A percentile compares a stretch with the other conserved stretches of the same genome.
Conservation (phyloP, 2,113 vertebrate species). For the Scophthalmus maximus region DNA sequence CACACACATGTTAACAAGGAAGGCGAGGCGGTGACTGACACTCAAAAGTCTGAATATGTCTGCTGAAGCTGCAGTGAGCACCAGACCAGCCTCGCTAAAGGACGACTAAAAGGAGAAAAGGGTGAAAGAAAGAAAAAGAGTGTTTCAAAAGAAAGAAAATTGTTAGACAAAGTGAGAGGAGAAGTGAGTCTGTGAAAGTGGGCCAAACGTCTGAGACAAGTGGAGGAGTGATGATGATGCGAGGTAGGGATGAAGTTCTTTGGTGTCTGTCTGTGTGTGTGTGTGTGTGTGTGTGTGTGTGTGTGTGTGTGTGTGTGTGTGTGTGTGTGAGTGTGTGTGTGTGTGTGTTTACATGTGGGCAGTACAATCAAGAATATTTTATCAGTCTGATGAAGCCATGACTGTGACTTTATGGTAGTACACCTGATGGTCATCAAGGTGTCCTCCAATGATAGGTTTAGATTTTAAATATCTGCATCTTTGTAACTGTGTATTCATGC, state of each 20-base stretch:
- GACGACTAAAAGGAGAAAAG: conserved; percentile 38
- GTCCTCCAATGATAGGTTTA: neutral
- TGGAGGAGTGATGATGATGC: conserved; percentile 81
- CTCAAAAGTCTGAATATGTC: conserved; percentile 61
- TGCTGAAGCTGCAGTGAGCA: conserved; percentile 57
- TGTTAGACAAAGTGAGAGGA: conserved; percentile 43
- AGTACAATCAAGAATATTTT: conserved; percentile 30
- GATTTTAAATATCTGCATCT: neutral
- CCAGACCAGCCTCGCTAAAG: conserved; percentile 30
- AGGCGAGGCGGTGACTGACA: conserved; percentile 64
- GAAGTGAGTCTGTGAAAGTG: conserved; percentile 75
- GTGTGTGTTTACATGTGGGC: conserved; percentile 15
- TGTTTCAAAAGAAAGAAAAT: conserved; percentile 27
- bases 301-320: conserved; percentile 18
- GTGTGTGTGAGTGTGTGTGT: conserved; percentile 17
- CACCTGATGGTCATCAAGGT: neutral
- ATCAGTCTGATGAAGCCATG: conserved; percentile 19
- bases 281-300: conserved; percentile 13
- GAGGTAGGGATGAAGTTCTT: conserved; percentile 81
- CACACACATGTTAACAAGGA: conserved; percentile 51
- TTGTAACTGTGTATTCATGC: neutral
- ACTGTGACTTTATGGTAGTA: neutral
- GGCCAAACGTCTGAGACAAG: conserved; percentile 70
- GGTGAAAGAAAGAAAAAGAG: neutral
- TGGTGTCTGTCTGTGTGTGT: conserved; percentile 25